Conservation (phyloP, 2,888 invertebrate genomes). For the Philaethria dido region DNA sequence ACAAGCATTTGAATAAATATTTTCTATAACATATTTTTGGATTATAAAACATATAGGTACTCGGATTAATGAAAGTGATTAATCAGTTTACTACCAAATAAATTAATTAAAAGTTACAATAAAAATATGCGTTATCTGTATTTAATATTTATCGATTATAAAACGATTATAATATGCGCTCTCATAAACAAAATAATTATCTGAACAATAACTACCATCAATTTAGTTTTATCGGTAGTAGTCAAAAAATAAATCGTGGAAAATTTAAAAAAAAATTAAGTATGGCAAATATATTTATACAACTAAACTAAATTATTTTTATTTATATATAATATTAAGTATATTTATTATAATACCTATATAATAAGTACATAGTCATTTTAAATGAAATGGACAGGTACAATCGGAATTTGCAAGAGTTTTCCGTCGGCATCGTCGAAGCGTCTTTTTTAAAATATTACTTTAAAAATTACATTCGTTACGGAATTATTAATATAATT, state of each 20-base stretch:
- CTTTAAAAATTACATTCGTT: too few species aligned
- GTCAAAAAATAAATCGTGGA: constrained; percentile 20
- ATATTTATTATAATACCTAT: too few species aligned
- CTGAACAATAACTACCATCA: constrained; percentile 5
- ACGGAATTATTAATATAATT: too few species aligned
- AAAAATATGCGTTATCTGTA: constrained; percentile 23
- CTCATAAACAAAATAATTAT: constrained; percentile 28
- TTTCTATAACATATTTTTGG: too few species aligned
- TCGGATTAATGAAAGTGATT: background rate
- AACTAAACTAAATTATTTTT: background rate
- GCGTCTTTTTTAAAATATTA: background rate
- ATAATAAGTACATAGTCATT: too few species aligned
- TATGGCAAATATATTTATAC: background rate
- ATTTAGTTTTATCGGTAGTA: constrained; percentile 28
- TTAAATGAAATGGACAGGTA: too few species aligned
- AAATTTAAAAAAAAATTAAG: background rate
- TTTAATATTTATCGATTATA: constrained; percentile 17
- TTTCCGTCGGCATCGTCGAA: background rate
- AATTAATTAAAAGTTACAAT: constrained; percentile 13
- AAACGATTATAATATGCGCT: constrained; percentile 26
- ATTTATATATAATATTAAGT: background rate
- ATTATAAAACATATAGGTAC: background rate
- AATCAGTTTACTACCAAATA: background rate
- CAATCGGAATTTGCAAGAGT: background rate
- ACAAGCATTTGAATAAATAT: too few species aligned